Base-by-base conservation (phyloP, 2,797 vertebrate genomes). In the Loriculus beryllinus region DNA sequence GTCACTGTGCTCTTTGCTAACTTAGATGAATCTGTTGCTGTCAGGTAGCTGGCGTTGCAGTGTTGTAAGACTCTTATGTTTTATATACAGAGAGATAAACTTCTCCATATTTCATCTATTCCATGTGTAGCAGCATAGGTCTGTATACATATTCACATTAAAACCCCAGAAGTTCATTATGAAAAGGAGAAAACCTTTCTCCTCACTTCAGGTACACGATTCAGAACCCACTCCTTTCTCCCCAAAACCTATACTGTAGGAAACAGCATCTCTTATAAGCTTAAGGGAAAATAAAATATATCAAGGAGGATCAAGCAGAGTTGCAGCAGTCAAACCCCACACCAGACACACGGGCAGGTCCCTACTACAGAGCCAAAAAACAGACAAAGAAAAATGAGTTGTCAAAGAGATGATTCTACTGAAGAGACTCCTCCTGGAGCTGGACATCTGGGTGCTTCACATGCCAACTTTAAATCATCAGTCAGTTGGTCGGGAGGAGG, bases 331-430 rank as follows among this genome's bases (percentile, higher is more conserved):
- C 96, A 86, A 74, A 72, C 31, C 48, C 56, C 3, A 5, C 75
- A 95, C 88, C 78, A 93, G 90, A 71, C 77, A 85, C 2, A 9
- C 62, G 92, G 81, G 79, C 96, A 93, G 84, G 86, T 95, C 93
- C 71, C 85, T 82, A 95, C 87, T 91, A 89, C 17, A 33, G 86
- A 94, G 95, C 96, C 96, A 96, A 96, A 88, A 96, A 96, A 84
- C 51, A 96, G 93, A 91, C 95, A 96, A 96, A 95, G 92, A 96
- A 96, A 97, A 97, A 94, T 96, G 93, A 96, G 81, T 92, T 94
- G 95, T 96, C 96, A 95, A 94, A 89, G 82, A 93, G 89, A 94
- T 90, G 92, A 88, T 86, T 91, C 94, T 95, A 79, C 89, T 92
- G 91, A 92, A 96, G 95, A 96, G 96, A 95, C 89, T 96, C 93